Base-by-base conservation (phyloP, 1,140 invertebrate species). In the Bombus haemorrhoidalis region DNA sequence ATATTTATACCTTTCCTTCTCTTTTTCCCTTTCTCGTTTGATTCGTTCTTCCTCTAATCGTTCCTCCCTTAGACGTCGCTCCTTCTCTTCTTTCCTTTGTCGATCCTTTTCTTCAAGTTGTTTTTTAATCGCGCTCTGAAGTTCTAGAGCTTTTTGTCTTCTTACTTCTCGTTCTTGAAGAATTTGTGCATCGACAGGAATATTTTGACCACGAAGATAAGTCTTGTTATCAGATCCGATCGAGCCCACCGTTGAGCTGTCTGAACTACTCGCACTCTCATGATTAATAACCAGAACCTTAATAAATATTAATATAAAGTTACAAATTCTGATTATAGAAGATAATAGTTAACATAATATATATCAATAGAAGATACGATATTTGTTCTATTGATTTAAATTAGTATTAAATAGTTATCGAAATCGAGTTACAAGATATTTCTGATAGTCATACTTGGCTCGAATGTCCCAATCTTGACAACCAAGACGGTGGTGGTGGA, bases 61-160 rank as follows among this genome's bases (percentile, higher is more conserved):
- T 93, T 97, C 97, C 91, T 97, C 97, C 89, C 93, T 94, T 76
- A 96, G 88, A 78, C 95, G 94, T 77, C 93, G 95, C 90, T 97
- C 96, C 68, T 95, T 96, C 92, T 97, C 97, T 91, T 97, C 96
- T 91, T 96, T 96, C 18, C 96, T 95, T 62, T 95, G 95, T 89
- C 95, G 95, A 90, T 97, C 97, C 75, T 96, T 95, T 91, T 97
- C 97, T 93, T 97, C 97, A 59, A 97, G 94, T 91, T 98, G 97
- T 91, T 96, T 96, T 85, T 97, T 96, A 86, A 98, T 97, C 22
- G 97, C 97, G 66, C 96, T 96, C 92, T 97, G 97, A 79, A 97
- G 95, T 91, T 97, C 97, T 86, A 97, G 90, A 25, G 97, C 97
- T 93, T 97, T 96, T 81, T 97, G 96, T 66, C 97, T 94, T 92